These are phyloP conservation scores for Bettongia penicillata DNA, from an alignment of 2,113 vertebrate genomes.

Conservation along the genomic window DNA sequence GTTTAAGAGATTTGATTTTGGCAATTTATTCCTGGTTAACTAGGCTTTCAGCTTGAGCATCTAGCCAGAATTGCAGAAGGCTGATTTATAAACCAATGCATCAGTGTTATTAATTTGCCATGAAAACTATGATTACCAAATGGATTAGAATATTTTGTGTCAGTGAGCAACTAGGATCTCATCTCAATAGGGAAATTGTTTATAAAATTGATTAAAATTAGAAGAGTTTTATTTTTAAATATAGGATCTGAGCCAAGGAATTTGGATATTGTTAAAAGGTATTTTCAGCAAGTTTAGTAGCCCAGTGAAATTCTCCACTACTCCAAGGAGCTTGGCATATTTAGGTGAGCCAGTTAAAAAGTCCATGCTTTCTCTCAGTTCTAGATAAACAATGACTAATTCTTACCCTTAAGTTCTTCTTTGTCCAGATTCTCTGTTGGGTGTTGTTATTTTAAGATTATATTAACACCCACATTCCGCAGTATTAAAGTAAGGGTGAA, in stretches of 20 bases:
- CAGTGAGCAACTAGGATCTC: constrained; percentile 29
- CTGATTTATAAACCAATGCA: constrained; percentile 20
- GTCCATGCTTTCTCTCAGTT: not conserved
- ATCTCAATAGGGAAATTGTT: constrained; percentile 40
- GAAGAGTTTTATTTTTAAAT: constrained; percentile 32
- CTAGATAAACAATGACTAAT: not conserved
- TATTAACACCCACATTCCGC: not conserved
- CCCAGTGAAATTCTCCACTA: constrained; percentile 13
- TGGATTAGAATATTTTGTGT: constrained; percentile 27
- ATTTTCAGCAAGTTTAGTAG: constrained; percentile 41
- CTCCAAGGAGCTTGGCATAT: constrained; percentile 29
- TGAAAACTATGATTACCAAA: constrained; percentile 11
- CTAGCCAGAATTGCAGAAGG: not conserved
- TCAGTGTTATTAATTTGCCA: constrained; percentile 39
- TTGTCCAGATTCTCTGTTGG: constrained; percentile 49
- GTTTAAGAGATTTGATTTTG: constrained; percentile 45
- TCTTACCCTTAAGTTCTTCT: constrained; percentile 21
- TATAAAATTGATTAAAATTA: constrained; percentile 49
- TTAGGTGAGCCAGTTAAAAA: constrained; percentile 21
- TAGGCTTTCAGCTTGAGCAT: not conserved
- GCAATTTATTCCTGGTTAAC: not conserved
- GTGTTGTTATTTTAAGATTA: not conserved
- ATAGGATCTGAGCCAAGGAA: not conserved
- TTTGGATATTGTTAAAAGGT: constrained; percentile 9
- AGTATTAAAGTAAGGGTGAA: not conserved